Evolutionary conservation across 2,888 invertebrate genomes (phyloP).

Genomic region (Eumacrocentrus americanus): DNA sequence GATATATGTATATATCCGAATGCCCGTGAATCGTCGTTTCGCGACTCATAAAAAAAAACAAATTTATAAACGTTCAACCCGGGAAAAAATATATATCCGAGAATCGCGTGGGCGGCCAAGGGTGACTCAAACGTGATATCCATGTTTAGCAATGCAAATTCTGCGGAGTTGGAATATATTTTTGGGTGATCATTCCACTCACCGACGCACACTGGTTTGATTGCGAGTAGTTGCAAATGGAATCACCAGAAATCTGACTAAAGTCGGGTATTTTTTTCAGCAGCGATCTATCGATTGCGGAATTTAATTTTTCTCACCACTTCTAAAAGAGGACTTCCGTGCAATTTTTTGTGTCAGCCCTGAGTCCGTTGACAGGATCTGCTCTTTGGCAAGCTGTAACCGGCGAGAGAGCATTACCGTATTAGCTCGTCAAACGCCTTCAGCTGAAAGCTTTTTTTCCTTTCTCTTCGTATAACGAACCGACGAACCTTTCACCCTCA

Average conservation of each 20-base stretch:
- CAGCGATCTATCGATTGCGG: not conserved
- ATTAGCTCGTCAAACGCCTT: conserved; percentile 17
- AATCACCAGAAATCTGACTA: no score
- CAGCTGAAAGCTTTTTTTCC: conserved; percentile 23
- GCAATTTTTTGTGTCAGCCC: not conserved
- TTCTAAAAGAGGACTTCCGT: not conserved
- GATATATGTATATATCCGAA: not conserved
- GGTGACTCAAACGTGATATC: conserved; percentile 37
- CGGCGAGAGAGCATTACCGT: conserved; percentile 13
- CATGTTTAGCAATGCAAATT: conserved; percentile 47
- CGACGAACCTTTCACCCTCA: not conserved
- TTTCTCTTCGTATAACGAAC: not conserved
- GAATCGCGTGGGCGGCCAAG: not conserved
- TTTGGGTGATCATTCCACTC: conserved; percentile 32
- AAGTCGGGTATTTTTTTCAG: no score
- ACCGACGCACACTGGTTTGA: conserved; percentile 22
- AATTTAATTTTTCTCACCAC: not conserved
- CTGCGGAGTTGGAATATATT: conserved; percentile 38
- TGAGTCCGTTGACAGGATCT: not conserved
- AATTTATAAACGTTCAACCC: conserved; percentile 22
- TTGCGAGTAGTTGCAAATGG: no score
- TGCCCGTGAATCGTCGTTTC: conserved; percentile 10
- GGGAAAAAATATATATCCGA: conserved; percentile 13
- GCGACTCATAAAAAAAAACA: conserved; percentile 22
- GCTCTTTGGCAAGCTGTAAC: not conserved